These are phyloP conservation scores for Panthera leo DNA, from an alignment of 2,113 vertebrate species.

Conservation along the genomic window DNA sequence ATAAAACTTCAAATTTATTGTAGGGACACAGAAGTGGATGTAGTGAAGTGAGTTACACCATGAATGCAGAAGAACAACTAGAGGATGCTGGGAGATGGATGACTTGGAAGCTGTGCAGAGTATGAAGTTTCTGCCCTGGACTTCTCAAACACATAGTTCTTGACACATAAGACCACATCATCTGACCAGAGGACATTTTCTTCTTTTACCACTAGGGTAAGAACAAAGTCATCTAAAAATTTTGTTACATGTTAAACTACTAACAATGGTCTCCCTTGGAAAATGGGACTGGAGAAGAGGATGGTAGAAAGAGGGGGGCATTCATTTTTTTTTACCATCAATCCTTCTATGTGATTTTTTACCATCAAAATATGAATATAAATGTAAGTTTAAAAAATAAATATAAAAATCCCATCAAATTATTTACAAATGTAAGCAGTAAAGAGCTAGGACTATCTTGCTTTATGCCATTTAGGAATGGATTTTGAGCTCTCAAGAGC, in stretches of 20 bases:
- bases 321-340: background rate
- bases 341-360: background rate
- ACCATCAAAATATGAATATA: constrained; percentile 18
- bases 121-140: background rate
- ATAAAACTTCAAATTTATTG: background rate
- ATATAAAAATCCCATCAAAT: background rate
- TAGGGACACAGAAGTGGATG: background rate
- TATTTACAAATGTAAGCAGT: background rate
- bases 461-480: background rate
- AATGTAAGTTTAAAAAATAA: background rate
- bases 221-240: background rate
- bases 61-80: background rate
- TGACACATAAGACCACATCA: background rate
- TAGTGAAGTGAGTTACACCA: background rate
- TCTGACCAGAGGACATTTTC: background rate
- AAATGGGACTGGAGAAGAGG: background rate
- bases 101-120: background rate
- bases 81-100: background rate
- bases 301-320: background rate
- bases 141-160: background rate
- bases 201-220: background rate
- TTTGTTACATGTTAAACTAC: background rate
- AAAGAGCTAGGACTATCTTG: background rate
- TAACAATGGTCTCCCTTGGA: background rate
- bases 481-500: background rate